Base-by-base conservation (phyloP, 2,888 invertebrate genomes). In the Hipparchia semele region DNA sequence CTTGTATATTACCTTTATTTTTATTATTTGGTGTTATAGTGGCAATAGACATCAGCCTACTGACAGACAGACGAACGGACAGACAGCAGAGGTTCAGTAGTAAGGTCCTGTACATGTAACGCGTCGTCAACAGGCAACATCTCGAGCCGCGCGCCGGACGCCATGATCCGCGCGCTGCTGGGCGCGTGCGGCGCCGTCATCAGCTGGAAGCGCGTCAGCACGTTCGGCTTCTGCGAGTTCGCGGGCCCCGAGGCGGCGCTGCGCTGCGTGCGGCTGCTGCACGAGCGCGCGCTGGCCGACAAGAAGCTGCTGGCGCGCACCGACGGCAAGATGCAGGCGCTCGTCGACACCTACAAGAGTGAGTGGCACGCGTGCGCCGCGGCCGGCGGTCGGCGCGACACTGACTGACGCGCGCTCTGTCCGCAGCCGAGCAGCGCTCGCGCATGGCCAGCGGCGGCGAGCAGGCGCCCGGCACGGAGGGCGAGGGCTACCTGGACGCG, bases 191-290 rank as follows among this genome's bases (percentile, higher is more conserved):
- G 99, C 4, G 96, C 97, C 76, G 98, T 99, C 68, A 95, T 98
- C 12, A 98, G 97, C 81, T 99, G 99, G 99, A 99, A 99, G 91
- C 95, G 99, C 75, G 99, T 99, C 23, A 98, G 98, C 87, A 98
- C 98, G 1, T 99, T 99, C 91, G 99, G 99, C 9, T 99, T 99
- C 94, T 99, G 99, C 94, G 99, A 99, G 94, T 98, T 98, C 90
- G 98, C 98, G 79, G 94, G 91, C 73, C 99, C 99, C 23, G 99
- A 99, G 91, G 98, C 99, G 33, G 99, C 99, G 59, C 94, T 99
- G 80, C 95, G 99, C 78, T 99, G 99, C 79, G 98, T 99, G 77
- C 94, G 98, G 62, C 94, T 99, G 78, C 95, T 99, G 51, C 98
- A 99, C 91, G 98, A 98, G 82, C 96, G 98, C 89, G 96, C 97